A percentile compares a stretch with the other conserved stretches of the same genome.
Conservation (phyloP, 2,888 invertebrate species). For the Scaptomyza cyrtandrae region DNA sequence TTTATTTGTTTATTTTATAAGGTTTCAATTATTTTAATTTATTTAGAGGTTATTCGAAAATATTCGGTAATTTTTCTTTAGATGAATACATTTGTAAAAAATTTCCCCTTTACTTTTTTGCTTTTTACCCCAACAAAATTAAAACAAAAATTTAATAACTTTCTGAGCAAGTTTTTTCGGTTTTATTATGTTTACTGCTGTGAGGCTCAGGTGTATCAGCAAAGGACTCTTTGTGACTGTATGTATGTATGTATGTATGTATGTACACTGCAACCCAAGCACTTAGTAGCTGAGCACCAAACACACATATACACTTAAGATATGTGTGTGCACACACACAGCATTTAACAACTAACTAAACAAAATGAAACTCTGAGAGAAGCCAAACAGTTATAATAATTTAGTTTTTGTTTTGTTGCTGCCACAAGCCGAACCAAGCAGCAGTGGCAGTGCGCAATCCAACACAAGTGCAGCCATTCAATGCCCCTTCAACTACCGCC, state of each 20-base stretch:
- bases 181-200: slow-evolving; percentile 2
- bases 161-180: slow-evolving; percentile 9
- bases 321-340: slow-evolving; percentile 25
- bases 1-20: neutral
- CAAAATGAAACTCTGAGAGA: slow-evolving; percentile 31
- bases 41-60: too few species aligned
- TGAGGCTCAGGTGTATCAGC: slow-evolving; percentile 36
- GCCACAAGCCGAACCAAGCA: slow-evolving; percentile 42
- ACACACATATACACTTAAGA: slow-evolving; percentile 12
- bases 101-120: neutral
- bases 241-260: neutral
- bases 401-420: slow-evolving; percentile 47
- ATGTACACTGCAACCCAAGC: slow-evolving; percentile 16
- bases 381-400: slow-evolving; percentile 60
- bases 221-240: slow-evolving; percentile 15
- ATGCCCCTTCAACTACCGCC: neutral
- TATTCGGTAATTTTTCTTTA: too few species aligned
- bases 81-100: too few species aligned
- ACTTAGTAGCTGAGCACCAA: slow-evolving; percentile 51
- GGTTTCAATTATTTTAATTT: too few species aligned
- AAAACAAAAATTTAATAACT: neutral
- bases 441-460: slow-evolving; percentile 47
- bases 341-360: slow-evolving; percentile 53
- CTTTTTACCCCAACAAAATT: slow-evolving; percentile 6
- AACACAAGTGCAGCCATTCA: slow-evolving; percentile 33